Evolutionary conservation across 2,888 invertebrate species (phyloP).

Genomic region (Himalopsyche tibetana): DNA sequence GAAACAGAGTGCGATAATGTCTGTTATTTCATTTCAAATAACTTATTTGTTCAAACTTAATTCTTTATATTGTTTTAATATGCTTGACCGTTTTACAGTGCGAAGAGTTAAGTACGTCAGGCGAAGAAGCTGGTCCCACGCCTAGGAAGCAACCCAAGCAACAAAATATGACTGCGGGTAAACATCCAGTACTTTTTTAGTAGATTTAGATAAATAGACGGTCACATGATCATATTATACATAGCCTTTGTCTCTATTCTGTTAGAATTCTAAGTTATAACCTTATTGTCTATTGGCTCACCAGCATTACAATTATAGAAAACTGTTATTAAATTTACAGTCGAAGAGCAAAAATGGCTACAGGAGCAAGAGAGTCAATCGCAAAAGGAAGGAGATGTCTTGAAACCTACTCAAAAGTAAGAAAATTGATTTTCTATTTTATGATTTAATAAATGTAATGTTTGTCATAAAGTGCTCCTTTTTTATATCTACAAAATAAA

Average conservation of each 20-base stretch:
- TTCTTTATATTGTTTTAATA: background rate
- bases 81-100: constrained; percentile 71
- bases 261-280: too few species aligned
- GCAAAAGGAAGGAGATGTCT: constrained; percentile 73
- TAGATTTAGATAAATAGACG: too few species aligned
- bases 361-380: constrained; percentile 75
- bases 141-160: constrained; percentile 80
- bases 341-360: constrained; percentile 76
- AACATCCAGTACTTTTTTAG: constrained; percentile 1
- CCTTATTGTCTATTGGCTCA: too few species aligned
- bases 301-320: too few species aligned
- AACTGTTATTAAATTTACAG: constrained; percentile 44
- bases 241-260: too few species aligned
- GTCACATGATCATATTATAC: too few species aligned
- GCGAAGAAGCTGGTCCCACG: constrained; percentile 78
- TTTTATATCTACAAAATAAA: too few species aligned
- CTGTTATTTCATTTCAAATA: too few species aligned
- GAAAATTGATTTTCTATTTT: constrained; percentile 66
- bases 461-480: too few species aligned
- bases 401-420: constrained; percentile 77
- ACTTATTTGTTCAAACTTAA: background rate
- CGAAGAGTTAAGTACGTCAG: constrained; percentile 78
- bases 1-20: too few species aligned
- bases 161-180: constrained; percentile 74
- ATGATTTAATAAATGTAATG: too few species aligned